phyloP scores from a whole-genome alignment of 1,140 invertebrate species.

The Drosophila funebris region DNA sequence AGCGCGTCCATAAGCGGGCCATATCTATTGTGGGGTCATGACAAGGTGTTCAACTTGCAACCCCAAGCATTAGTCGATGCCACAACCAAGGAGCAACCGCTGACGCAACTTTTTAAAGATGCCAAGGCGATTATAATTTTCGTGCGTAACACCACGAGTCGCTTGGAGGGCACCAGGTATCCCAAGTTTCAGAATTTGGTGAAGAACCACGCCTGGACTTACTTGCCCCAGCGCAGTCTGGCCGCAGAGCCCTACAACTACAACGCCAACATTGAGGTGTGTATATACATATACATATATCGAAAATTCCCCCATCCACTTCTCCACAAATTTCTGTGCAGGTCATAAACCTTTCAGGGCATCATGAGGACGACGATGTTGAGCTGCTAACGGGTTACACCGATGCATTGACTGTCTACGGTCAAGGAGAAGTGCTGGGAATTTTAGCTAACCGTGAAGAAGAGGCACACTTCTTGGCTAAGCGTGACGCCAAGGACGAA shows the following conservation, averaged over 20 bases:
- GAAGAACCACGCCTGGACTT: slow-evolving; percentile 83
- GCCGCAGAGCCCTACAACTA: slow-evolving; percentile 85
- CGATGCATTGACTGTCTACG: slow-evolving; percentile 85
- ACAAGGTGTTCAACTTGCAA: slow-evolving; percentile 83
- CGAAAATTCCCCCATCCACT: background rate
- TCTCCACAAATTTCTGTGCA: slow-evolving; percentile 44
- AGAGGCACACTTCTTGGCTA: slow-evolving; percentile 70
- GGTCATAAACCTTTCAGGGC: slow-evolving; percentile 85
- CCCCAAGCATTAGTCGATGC: slow-evolving; percentile 84
- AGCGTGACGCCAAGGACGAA: slow-evolving; percentile 65
- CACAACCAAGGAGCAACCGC: slow-evolving; percentile 83
- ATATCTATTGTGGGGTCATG: slow-evolving; percentile 85
- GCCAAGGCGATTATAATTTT: slow-evolving; percentile 77
- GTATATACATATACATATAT: slow-evolving; percentile 27
- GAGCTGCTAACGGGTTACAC: slow-evolving; percentile 85
- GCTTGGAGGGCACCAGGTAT: slow-evolving; percentile 69
- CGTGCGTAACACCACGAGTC: slow-evolving; percentile 69
- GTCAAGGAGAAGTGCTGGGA: slow-evolving; percentile 85
- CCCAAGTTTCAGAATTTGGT: slow-evolving; percentile 76
- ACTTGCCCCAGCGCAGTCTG: slow-evolving; percentile 85
- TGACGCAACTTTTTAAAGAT: slow-evolving; percentile 82
- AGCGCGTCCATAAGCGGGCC: slow-evolving; percentile 83
- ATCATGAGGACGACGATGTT: slow-evolving; percentile 85
- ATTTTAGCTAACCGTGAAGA: slow-evolving; percentile 84
- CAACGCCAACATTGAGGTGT: slow-evolving; percentile 81